These are phyloP conservation scores for Magallana gigas DNA, from an alignment of 1,140 invertebrate species.

Conservation along the genomic window DNA sequence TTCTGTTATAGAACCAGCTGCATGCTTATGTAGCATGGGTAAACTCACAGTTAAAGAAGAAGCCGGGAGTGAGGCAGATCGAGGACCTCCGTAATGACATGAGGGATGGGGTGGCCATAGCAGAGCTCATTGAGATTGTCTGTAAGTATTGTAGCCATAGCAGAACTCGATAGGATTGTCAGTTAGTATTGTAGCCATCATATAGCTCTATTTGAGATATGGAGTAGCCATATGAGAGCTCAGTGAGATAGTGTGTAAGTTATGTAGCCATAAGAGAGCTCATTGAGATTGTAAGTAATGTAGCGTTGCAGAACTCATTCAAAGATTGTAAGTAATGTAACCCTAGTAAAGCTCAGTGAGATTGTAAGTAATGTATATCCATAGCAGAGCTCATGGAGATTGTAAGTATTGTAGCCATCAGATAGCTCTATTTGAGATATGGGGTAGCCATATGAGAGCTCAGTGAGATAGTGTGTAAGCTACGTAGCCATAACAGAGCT, in stretches of 20 bases:
- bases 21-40: slow-evolving; percentile 80
- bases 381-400: slow-evolving; percentile 77
- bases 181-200: too few relatives aligned
- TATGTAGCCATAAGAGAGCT: too few relatives aligned
- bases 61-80: slow-evolving; percentile 74
- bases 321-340: too few relatives aligned
- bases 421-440: too few relatives aligned
- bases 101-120: slow-evolving; percentile 78
- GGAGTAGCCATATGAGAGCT: too few relatives aligned
- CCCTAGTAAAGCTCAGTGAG: slow-evolving; percentile 59
- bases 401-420: too few relatives aligned
- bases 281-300: slow-evolving; percentile 38
- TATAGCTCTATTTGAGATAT: too few relatives aligned
- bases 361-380: slow-evolving; percentile 78
- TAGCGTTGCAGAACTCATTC: slow-evolving; percentile 39
- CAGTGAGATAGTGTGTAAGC: too few relatives aligned
- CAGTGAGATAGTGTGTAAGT: too few relatives aligned
- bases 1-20: slow-evolving; percentile 70
- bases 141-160: slow-evolving; percentile 69
- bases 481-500: too few relatives aligned
- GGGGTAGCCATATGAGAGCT: too few relatives aligned
- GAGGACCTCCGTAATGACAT: slow-evolving; percentile 79
- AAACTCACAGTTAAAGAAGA: slow-evolving; percentile 80
- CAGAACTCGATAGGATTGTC: too few relatives aligned
- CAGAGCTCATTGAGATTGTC: slow-evolving; percentile 80